These are phyloP conservation scores for Ommatoiulus sabulosus DNA, from an alignment of 2,888 invertebrate species.

Conservation along the genomic window DNA sequence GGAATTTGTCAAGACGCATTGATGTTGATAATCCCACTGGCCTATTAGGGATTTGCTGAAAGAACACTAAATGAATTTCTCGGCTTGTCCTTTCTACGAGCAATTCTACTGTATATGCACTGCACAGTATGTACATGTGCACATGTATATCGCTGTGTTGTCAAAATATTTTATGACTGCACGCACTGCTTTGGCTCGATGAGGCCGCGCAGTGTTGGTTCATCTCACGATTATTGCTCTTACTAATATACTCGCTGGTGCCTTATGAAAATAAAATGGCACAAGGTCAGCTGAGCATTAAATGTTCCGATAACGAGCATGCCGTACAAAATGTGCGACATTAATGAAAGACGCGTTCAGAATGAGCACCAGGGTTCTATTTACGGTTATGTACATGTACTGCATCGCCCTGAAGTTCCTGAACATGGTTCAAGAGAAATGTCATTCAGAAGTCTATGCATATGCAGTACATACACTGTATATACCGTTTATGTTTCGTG, in stretches of 20 bases:
- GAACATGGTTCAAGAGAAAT: background rate
- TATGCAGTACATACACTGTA: background rate
- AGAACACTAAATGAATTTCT: background rate
- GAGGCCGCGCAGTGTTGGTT: background rate
- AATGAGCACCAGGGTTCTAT: background rate
- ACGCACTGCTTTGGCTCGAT: background rate
- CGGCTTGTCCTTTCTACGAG: background rate
- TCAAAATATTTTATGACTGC: background rate
- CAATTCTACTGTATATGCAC: no score
- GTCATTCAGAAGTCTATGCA: background rate
- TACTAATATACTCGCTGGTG: background rate
- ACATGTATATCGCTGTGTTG: no score
- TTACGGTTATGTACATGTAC: background rate
- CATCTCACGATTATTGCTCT: background rate
- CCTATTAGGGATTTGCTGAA: no score
- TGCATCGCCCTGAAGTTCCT: background rate
- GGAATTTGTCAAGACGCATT: no score
- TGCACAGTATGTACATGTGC: no score
- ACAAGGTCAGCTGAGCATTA: slow-evolving; percentile 27
- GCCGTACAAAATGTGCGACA: background rate
- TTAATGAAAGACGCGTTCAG: background rate
- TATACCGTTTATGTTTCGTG: background rate
- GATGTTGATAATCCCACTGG: no score
- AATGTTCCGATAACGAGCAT: slow-evolving; percentile 14
- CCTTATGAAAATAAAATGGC: background rate